Conservation (phyloP, 2,888 invertebrate genomes). For the Brachypterus glaber region DNA sequence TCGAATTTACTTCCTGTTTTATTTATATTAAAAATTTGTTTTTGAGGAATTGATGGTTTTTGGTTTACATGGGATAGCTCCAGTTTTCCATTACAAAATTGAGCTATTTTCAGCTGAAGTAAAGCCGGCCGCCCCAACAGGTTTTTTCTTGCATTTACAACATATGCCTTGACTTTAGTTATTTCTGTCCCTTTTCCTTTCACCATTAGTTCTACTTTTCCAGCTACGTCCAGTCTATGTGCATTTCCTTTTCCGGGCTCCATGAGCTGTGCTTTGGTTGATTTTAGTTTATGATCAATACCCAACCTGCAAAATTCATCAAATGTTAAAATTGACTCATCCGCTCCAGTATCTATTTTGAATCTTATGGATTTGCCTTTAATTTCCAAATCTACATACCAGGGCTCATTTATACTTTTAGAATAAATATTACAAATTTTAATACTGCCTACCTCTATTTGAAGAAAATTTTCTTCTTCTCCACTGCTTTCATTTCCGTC, state of each 20-base stretch:
- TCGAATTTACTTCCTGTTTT: too few relatives aligned
- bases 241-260: slow-evolving; percentile 7
- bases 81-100: slow-evolving; percentile 15
- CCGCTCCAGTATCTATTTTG: slow-evolving; percentile 15
- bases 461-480: slow-evolving; percentile 6
- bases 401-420: slow-evolving; percentile 4
- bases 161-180: slow-evolving; percentile 8
- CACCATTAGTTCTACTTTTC: too few relatives aligned
- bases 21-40: too few relatives aligned
- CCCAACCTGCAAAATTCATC: slow-evolving; percentile 6
- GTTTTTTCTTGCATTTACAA: slow-evolving; percentile 10
- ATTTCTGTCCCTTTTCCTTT: too few relatives aligned
- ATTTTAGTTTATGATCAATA: too few relatives aligned
- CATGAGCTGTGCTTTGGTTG: neutral
- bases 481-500: slow-evolving; percentile 2
- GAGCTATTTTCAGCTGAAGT: slow-evolving; percentile 9
- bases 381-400: slow-evolving; percentile 9
- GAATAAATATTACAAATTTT: neutral
- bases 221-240: too few relatives aligned
- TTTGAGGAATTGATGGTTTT: too few relatives aligned
- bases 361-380: slow-evolving; percentile 6
- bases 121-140: slow-evolving; percentile 19
- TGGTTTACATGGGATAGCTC: too few relatives aligned
- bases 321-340: slow-evolving; percentile 9
- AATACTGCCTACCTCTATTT: slow-evolving; percentile 4